Base-by-base conservation (phyloP, 2,113 vertebrate species). In the Ancistrus triradiatus region DNA sequence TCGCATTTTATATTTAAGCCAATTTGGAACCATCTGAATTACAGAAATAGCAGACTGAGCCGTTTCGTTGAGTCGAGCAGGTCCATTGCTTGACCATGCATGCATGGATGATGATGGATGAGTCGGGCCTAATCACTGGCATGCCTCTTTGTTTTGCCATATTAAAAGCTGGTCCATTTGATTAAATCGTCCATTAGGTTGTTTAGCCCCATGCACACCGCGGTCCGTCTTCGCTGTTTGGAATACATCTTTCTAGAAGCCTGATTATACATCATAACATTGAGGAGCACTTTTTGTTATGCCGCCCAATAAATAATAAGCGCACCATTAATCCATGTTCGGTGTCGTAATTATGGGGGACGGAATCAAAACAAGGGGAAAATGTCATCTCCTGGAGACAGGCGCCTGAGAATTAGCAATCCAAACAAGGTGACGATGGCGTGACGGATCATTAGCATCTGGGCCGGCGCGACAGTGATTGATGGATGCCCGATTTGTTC, bases 401-500 rank as follows among this genome's bases (percentile, higher is more conserved):
- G 63, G 68, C 63, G 55, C 67, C 63, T 75, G 73, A 59, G 71
- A 71, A 74, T 74, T 70, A 71, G 68, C 53, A 57, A 65, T 57
- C 59, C 22, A 66, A 66, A 72, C 58, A 42, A 70, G 59, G 46
- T 48, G 62, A 56, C 56, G 71, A 58, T 60, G 73, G 63, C 27
- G 52, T 68, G 72, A 72, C 64, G 58, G 60, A 71, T 74, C 50
- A 56, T 70, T 66, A 68, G 66, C 63, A 70, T 73, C 64, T 63
- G 70, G 62, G 17, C 19, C 14, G 24, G 59, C 33, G 13, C 68
- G 70, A 64, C 72, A 68, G 47, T 66, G 72, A 79, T 64, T 70
- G 74, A 77, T 72, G 35, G 74, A 66, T 57, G 46, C 38, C 47
- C 70, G 75, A 74, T 77, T 64, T 74, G 70, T 74, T n/a, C n/a